phyloP scores from a whole-genome alignment of 2,797 vertebrate genomes.

The Hylomyscus alleni region DNA sequence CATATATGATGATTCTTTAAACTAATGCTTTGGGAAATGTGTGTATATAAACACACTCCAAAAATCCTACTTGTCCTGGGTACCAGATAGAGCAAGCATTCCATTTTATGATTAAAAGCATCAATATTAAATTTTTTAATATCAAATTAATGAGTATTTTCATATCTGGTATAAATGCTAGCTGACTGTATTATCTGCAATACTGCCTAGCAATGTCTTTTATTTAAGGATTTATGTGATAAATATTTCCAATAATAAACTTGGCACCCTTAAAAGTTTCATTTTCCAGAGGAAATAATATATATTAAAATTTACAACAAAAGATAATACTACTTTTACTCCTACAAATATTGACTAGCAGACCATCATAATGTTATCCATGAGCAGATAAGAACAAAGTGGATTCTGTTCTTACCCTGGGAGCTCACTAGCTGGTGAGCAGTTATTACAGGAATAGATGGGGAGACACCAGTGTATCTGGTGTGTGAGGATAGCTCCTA shows the following conservation, averaged over 20 bases:
- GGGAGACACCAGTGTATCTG: background rate
- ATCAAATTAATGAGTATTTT: constrained; percentile 59
- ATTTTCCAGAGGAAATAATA: background rate
- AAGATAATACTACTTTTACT: constrained; percentile 23
- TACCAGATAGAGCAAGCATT: constrained; percentile 1
- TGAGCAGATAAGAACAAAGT: background rate
- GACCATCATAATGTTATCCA: background rate
- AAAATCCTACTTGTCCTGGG: constrained; percentile 29
- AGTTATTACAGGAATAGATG: background rate
- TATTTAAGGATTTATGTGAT: constrained; percentile 25
- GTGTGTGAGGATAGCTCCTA: background rate
- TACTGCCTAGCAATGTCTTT: constrained; percentile 16
- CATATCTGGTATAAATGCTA: constrained; percentile 33
- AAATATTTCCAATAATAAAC: constrained; percentile 57
- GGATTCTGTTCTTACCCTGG: background rate
- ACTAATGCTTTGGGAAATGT: background rate
- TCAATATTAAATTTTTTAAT: constrained; percentile 49
- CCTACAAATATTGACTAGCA: background rate
- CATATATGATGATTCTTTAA: background rate
- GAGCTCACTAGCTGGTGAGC: background rate
- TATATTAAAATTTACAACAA: constrained; percentile 38
- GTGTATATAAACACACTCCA: background rate
- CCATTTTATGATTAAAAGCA: constrained; percentile 51
- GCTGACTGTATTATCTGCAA: background rate
- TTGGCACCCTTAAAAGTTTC: background rate